A percentile compares a stretch with the other conserved stretches of the same genome.
Evolutionary conservation across 2,113 vertebrate genomes (phyloP).

Genomic region (Clinocottus analis): DNA sequence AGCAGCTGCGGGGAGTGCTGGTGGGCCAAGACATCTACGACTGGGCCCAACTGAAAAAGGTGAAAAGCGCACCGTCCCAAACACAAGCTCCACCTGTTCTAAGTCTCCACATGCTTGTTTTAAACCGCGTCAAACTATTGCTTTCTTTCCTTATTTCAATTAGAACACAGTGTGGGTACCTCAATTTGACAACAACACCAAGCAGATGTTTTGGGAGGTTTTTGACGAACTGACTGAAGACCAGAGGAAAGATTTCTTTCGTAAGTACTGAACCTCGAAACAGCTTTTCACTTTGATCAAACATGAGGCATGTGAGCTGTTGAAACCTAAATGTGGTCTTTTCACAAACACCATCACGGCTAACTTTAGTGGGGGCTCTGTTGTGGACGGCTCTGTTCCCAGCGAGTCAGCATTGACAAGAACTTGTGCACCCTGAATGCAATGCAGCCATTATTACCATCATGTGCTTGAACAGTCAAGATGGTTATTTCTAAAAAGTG

Average conservation of each 20-base stretch:
- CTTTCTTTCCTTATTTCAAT: neutral
- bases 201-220: constrained; percentile 86
- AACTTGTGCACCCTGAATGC: neutral
- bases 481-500: neutral
- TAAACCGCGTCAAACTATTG: neutral
- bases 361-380: neutral
- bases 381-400: too few relatives aligned
- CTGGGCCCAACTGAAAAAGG: constrained; percentile 84
- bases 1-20: constrained; percentile 82
- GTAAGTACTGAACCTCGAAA: constrained; percentile 74
- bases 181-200: constrained; percentile 69
- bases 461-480: neutral
- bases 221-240: constrained; percentile 83
- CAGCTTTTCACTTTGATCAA: neutral
- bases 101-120: neutral
- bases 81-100: neutral
- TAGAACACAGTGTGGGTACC: constrained; percentile 77
- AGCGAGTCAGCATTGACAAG: neutral
- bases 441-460: neutral
- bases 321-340: neutral
- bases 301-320: neutral
- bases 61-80: constrained; percentile 32
- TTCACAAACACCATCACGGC: neutral
- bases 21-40: constrained; percentile 81
- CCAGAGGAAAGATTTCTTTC: constrained; percentile 84